Evolutionary conservation across 2,113 vertebrate genomes (phyloP).

Genomic region (Notechis scutatus): DNA sequence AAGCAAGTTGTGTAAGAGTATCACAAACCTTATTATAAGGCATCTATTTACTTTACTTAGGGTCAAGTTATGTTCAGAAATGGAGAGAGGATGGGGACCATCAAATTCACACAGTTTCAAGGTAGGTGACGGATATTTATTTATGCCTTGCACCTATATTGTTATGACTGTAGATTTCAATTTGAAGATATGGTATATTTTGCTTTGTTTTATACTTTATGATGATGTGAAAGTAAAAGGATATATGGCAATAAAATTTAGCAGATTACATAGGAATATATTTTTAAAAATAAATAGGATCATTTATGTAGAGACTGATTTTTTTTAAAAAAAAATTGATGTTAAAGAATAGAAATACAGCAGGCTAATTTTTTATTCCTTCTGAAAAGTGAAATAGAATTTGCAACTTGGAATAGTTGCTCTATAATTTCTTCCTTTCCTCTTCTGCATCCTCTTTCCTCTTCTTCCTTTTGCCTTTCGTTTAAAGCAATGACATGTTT

Average conservation of each 20-base stretch:
- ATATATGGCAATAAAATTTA: constrained; percentile 31
- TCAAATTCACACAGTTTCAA: constrained; percentile 99
- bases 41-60: constrained; percentile 75
- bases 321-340: not conserved
- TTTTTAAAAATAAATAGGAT: not conserved
- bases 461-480: not conserved
- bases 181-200: constrained; percentile 4
- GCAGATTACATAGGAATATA: not conserved
- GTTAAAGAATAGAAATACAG: not conserved
- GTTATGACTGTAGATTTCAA: not conserved
- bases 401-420: not conserved
- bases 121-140: constrained; percentile 72
- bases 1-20: constrained; percentile 2
- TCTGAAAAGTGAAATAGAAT: not conserved
- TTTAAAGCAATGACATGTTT: not conserved
- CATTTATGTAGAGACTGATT: not conserved
- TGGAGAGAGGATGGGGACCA: constrained; percentile 97
- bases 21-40: constrained; percentile 33
- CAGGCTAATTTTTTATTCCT: not conserved
- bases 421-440: not conserved
- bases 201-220: not conserved
- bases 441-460: not conserved
- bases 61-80: constrained; percentile 99
- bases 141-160: constrained; percentile 44
- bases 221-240: constrained; percentile 27